These are phyloP conservation scores for Oikopleura albicans DNA, from an alignment of 23 tunicate species.

Conservation along the genomic window DNA sequence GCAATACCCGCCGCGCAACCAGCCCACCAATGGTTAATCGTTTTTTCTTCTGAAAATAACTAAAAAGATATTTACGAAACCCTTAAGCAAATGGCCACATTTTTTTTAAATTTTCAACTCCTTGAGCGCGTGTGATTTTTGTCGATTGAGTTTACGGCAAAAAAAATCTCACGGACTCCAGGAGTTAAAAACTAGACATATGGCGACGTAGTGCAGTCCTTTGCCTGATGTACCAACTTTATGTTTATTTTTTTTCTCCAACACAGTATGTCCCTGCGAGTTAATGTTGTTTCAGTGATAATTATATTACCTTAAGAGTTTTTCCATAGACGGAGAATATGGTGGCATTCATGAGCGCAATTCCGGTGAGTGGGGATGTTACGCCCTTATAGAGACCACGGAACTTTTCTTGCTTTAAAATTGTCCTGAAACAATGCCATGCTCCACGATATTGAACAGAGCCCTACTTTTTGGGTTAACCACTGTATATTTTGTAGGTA, in stretches of 20 bases:
- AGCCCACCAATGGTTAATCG: conserved; percentile 42
- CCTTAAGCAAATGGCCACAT: too few relatives aligned
- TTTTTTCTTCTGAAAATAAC: conserved; percentile 34
- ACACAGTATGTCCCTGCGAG: too few relatives aligned
- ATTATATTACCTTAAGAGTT: background rate
- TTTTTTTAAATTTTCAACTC: too few relatives aligned
- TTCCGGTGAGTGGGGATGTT: background rate
- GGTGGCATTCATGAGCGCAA: conserved; percentile 8
- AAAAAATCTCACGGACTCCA: too few relatives aligned
- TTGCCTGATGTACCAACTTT: too few relatives aligned
- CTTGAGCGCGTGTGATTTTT: too few relatives aligned
- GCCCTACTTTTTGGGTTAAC: conserved; percentile 36
- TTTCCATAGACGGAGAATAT: background rate
- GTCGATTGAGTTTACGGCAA: too few relatives aligned
- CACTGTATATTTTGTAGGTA: too few relatives aligned
- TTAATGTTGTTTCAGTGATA: too few relatives aligned
- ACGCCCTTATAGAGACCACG: conserved; percentile 4
- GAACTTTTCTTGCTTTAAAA: conserved; percentile 46
- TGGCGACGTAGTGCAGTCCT: too few relatives aligned
- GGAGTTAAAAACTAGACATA: too few relatives aligned
- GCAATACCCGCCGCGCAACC: conserved; percentile 38
- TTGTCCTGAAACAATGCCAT: conserved; percentile 52
- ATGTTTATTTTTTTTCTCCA: too few relatives aligned
- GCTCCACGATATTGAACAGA: conserved; percentile 42
- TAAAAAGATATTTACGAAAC: background rate